Base-by-base conservation (phyloP, 2,888 invertebrate genomes). In the Agrotis ipsilon region DNA sequence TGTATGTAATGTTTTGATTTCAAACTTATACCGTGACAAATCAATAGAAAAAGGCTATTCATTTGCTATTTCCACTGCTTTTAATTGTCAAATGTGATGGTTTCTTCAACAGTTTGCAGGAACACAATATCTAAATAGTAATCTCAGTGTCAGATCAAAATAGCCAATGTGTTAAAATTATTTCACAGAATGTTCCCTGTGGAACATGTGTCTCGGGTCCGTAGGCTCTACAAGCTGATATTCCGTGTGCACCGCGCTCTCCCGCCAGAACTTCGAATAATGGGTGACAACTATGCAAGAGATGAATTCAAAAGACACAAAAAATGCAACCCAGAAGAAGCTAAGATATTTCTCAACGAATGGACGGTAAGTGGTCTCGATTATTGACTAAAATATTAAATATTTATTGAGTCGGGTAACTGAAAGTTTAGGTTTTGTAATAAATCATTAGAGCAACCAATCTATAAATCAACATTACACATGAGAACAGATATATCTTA, bases 271-370 rank as follows among this genome's bases (percentile, higher is more conserved):
- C 92, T 98, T 48, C 96, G 97, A 62, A 95, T 97, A 5, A 89
- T 98, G 43, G 98, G 98, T 0, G 97, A 98, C 87, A 97, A 97
- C 86, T 98, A 98, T 89, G 97, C 98, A 0, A 97, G 97, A 77
- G 98, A 98, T 81, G 98, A 99, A 93, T 99, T 99, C 91, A 97
- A 97, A 88, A 95, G 98, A 58, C 99, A 99, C 91, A 98, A 98
- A 88, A 97, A 96, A 14, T 98, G 98, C 84, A 97, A 97, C 65
- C 95, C 96, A 0, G 94, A 96, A 55, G 98, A 98, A 91, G 97
- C 98, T 0, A 94, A 96, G 18, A 96, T 97, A 65, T 99, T 99
- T 90, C 97, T 99, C 92, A 97, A 96, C 39, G 99, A 99, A 94
- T 99, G 99, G 99, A 98, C 98, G 61, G 99, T 98, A 93, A 94